Evolutionary conservation across 2,113 vertebrate species (phyloP), one percentile per base, ranked within the genome.

Genomic region (Xenus cinereus): DNA sequence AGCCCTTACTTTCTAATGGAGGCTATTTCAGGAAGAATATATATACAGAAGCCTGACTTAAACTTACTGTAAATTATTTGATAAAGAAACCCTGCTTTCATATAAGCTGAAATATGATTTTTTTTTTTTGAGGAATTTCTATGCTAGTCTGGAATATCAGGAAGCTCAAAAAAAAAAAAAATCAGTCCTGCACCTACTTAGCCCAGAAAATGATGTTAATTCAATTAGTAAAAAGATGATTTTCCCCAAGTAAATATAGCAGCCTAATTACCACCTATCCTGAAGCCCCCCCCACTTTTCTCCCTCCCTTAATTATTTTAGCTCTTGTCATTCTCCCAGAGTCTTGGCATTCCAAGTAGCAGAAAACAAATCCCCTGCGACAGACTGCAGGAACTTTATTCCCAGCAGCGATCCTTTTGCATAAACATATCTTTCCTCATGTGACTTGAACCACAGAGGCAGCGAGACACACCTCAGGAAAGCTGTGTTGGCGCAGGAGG

Each of bases 391-490:
- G 45, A 37, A 27, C 15, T 33, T 46, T 27, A 22, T 46, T 66
- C 30, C 28, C 72, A 48, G 71, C 27, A 71, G 67, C 14, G 7
- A 71, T 28, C n/a, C 33, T 59, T 62, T 26, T 30, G 37, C 20
- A 14, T 4, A 45, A 66, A 37, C 11, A 1, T 7, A 2, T 20
- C 48, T 20, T 75, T 26, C 56, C 50, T 37, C 37, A 3, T 0
- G 21, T 15, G 60, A 56, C 5, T 5, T 6, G 35, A 7, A 23
- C 35, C 46, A 2, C 14, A 6, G 46, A 43, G 83, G 35, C 32
- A n/a, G 59, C 2, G 1, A 43, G 82, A 16, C 41, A 7, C 33
- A 6, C 35, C 27, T 32, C 11, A 32, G 60, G 41, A 39, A 79
- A 50, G 45, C 39, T 32, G 72, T 0, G 1, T 1, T 5, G n/a